These are phyloP conservation scores for Slavum lentiscoides DNA, from an alignment of 2,888 invertebrate genomes.

Conservation along the genomic window DNA sequence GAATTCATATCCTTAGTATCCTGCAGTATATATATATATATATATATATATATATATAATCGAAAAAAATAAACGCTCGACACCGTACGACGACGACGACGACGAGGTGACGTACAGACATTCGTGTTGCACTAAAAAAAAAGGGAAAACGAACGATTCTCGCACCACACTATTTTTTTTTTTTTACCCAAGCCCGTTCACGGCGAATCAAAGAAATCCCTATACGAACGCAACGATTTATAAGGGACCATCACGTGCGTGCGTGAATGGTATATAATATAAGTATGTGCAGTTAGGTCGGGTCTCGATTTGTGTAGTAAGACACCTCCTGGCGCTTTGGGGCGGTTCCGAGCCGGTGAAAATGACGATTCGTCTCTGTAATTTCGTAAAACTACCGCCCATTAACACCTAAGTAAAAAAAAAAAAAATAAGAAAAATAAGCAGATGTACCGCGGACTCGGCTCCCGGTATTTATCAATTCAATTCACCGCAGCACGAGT, in stretches of 20 bases:
- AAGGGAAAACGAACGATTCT: background rate
- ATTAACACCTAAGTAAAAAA: conserved; percentile 42
- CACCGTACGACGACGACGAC: background rate
- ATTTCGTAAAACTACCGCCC: conserved; percentile 49
- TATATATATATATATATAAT: no score
- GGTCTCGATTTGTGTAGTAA: background rate
- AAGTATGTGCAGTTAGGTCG: background rate
- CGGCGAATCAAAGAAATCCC: background rate
- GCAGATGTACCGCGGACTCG: conserved; percentile 26
- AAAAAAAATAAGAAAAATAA: background rate
- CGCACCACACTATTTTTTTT: background rate
- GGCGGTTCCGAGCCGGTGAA: conserved; percentile 35
- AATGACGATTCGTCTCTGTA: conserved; percentile 38
- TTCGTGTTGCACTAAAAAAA: conserved; percentile 9
- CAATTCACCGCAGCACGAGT: background rate
- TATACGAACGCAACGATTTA: no score
- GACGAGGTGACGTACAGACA: background rate
- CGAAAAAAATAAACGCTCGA: background rate
- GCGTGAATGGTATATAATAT: background rate
- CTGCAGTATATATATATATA: no score
- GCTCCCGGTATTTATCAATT: conserved; percentile 44
- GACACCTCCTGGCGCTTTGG: conserved; percentile 19
- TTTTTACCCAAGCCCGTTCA: background rate
- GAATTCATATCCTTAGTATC: no score
- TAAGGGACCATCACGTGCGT: conserved; percentile 7